phyloP scores from a whole-genome alignment of 1,140 invertebrate genomes.

The Cardiocondyla obscurior region DNA sequence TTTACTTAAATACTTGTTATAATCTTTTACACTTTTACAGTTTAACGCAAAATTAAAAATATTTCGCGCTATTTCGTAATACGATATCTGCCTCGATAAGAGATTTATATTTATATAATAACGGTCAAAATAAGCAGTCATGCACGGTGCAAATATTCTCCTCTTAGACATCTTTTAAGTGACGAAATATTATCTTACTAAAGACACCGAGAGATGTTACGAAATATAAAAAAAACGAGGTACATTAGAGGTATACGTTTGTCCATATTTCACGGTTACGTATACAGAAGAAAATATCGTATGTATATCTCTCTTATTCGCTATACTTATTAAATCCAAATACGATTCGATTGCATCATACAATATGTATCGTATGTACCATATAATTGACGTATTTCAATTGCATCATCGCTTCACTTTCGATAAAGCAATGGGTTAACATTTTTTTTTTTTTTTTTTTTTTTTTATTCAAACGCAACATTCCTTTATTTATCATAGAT shows the following conservation, averaged over 20 bases:
- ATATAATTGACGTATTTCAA: slow-evolving; percentile 40
- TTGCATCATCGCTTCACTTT: background rate
- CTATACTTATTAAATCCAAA: background rate
- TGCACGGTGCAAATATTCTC: slow-evolving; percentile 36
- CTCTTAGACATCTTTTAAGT: slow-evolving; percentile 17
- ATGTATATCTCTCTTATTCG: slow-evolving; percentile 22
- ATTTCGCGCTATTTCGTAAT: slow-evolving; percentile 6
- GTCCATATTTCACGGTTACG: background rate
- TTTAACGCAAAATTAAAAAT: background rate
- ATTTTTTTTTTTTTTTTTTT: too few species aligned
- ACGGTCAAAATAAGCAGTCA: slow-evolving; percentile 33
- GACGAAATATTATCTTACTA: slow-evolving; percentile 33
- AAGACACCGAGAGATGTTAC: slow-evolving; percentile 33
- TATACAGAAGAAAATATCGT: slow-evolving; percentile 19
- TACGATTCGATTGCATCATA: background rate
- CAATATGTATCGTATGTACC: too few species aligned
- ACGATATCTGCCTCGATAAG: slow-evolving; percentile 42
- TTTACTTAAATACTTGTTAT: background rate
- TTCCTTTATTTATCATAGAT: background rate
- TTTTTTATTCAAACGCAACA: background rate
- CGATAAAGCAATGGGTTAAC: background rate
- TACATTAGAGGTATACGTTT: slow-evolving; percentile 36
- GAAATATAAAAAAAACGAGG: slow-evolving; percentile 46
- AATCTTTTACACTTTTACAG: background rate
- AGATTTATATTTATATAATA: slow-evolving; percentile 42